A percentile compares a stretch with the other conserved stretches of the same genome.
phyloP scores from a whole-genome alignment of 2,797 vertebrate species.

The Antrozous pallidus region DNA sequence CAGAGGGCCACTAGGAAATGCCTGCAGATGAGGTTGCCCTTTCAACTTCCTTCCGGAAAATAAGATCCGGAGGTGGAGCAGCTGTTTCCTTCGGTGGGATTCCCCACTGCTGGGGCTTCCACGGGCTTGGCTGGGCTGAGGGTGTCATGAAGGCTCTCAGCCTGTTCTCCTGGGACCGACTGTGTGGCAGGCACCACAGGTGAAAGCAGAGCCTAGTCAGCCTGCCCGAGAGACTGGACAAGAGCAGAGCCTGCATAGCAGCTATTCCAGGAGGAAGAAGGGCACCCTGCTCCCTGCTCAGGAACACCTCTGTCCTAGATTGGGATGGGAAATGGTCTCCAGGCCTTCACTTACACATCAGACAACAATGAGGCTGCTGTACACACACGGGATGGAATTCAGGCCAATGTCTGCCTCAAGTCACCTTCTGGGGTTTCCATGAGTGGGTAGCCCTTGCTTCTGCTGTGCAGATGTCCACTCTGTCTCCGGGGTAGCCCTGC shows the following conservation, averaged over 20 bases:
- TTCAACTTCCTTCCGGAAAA: rapidly evolving
- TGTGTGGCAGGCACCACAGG: rapidly evolving
- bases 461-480: rapidly evolving
- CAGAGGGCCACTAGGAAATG: rapidly evolving
- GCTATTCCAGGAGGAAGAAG: rapidly evolving
- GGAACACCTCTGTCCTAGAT: rapidly evolving
- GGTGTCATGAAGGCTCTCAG: background rate
- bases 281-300: rapidly evolving
- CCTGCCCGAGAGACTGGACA: rapidly evolving
- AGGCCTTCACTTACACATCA: rapidly evolving
- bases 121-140: rapidly evolving
- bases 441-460: rapidly evolving
- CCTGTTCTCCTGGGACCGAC: background rate
- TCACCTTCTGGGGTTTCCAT: rapidly evolving
- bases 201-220: rapidly evolving
- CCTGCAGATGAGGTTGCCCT: rapidly evolving
- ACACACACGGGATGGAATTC: rapidly evolving
- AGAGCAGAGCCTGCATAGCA: rapidly evolving
- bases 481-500: rapidly evolving
- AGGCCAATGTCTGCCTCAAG: rapidly evolving
- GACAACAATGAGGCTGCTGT: rapidly evolving
- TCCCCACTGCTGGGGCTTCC: background rate
- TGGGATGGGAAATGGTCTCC: rapidly evolving
- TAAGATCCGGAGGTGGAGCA: rapidly evolving
- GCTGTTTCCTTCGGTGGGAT: too few species aligned